phyloP scores from a whole-genome alignment of 2,888 invertebrate species.

The Meliscaeva auricollis region DNA sequence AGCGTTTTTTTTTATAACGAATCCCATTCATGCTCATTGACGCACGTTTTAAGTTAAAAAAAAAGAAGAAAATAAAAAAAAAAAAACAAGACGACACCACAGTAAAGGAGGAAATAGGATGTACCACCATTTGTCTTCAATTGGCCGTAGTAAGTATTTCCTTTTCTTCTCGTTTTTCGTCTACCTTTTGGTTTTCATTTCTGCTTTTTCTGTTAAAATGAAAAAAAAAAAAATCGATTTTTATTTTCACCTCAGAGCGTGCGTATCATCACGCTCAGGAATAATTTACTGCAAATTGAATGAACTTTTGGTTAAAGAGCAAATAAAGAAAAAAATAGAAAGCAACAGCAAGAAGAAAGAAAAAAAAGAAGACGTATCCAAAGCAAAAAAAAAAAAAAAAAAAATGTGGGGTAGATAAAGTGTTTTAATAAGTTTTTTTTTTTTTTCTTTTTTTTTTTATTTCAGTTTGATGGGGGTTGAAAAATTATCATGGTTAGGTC shows the following conservation, averaged over 20 bases:
- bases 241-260: conserved; percentile 52
- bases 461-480: background rate
- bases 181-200: background rate
- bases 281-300: conserved; percentile 75
- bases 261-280: conserved; percentile 59
- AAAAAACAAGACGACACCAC: conserved; percentile 11
- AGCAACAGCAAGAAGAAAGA: background rate
- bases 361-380: background rate
- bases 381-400: background rate
- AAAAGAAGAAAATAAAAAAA: background rate
- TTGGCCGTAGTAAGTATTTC: conserved; percentile 28
- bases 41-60: conserved; percentile 6
- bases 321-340: conserved; percentile 40
- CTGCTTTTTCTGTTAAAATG: background rate
- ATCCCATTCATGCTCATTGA: conserved; percentile 29
- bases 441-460: background rate
- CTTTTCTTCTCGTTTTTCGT: conserved; percentile 15
- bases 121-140: conserved; percentile 27
- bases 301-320: conserved; percentile 63
- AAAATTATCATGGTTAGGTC: conserved; percentile 43
- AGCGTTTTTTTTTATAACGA: conserved; percentile 29
- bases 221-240: conserved; percentile 51
- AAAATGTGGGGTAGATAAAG: conserved; percentile 15
- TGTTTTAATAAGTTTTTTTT: conserved; percentile 27
- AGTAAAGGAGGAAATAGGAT: conserved; percentile 12